Evolutionary conservation across 2,113 vertebrate genomes (phyloP).

Genomic region (Brachypodius melanocephalos): DNA sequence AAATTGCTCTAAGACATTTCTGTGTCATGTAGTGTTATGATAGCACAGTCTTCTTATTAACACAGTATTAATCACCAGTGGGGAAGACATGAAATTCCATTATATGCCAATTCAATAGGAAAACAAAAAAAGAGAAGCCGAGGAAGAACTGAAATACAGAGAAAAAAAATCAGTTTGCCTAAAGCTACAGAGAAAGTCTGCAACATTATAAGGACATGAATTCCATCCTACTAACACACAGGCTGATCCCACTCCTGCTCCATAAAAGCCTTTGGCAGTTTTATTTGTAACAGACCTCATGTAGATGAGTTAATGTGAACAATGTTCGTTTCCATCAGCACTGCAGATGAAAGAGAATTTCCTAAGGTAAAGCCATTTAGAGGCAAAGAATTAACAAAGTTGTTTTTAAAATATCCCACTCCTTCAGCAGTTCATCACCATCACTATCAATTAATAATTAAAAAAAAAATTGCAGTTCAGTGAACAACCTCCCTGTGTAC

Average conservation of each 20-base stretch:
- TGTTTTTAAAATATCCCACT: not conserved
- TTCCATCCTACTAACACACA: not conserved
- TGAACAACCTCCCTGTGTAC: not conserved
- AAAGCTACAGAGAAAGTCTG: not conserved
- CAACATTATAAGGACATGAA: not conserved
- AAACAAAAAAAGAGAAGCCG: rapidly evolving
- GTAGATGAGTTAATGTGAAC: not conserved
- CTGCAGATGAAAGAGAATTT: not conserved
- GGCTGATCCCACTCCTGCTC: not conserved
- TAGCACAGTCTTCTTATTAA: not conserved
- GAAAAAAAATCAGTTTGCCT: not conserved
- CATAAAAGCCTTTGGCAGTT: not conserved
- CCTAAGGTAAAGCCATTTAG: not conserved
- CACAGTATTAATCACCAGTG: not conserved
- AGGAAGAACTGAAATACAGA: not conserved
- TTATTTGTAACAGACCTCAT: not conserved
- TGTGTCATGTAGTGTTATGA: not conserved
- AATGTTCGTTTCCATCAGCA: not conserved
- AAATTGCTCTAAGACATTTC: not conserved
- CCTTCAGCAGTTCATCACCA: not conserved
- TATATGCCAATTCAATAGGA: not conserved
- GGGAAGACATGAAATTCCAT: not conserved
- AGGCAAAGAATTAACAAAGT: not conserved
- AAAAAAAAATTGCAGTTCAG: not conserved
- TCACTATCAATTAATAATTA: not conserved